phyloP scores from a whole-genome alignment of 2,113 vertebrate genomes.

The Muntiacus muntjak region DNA sequence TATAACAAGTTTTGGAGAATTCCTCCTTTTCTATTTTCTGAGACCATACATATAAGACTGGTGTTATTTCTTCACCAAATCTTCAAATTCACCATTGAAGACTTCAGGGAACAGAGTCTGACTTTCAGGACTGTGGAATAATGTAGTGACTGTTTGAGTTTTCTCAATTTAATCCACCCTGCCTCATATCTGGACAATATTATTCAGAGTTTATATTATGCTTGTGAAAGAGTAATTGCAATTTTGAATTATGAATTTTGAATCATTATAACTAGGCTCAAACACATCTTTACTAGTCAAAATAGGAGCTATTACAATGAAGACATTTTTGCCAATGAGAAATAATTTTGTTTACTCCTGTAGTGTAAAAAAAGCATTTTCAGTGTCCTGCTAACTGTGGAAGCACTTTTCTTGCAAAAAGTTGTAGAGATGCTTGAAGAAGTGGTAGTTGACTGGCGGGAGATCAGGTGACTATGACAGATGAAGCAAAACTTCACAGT shows the following conservation, averaged over 20 bases:
- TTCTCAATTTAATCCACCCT: neutral
- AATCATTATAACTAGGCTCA: neutral
- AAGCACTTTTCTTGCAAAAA: neutral
- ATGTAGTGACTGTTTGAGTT: no score
- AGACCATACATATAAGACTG: neutral
- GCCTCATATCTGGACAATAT: neutral
- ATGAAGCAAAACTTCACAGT: neutral
- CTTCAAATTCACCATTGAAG: neutral
- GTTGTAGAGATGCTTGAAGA: neutral
- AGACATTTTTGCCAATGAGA: neutral
- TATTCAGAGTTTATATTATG: neutral
- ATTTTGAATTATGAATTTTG: neutral
- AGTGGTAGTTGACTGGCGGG: neutral
- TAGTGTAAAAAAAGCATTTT: neutral
- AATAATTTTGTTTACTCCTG: neutral
- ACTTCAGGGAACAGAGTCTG: neutral
- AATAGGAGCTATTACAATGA: neutral
- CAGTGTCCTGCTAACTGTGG: neutral
- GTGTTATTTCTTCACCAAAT: neutral
- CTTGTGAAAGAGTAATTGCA: neutral
- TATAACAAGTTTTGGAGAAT: neutral
- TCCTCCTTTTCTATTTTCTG: neutral
- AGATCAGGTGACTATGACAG: neutral
- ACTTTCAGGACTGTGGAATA: neutral
- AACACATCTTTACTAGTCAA: neutral